Conservation (phyloP, 2,113 vertebrate genomes). For the Dicaeum eximium region DNA sequence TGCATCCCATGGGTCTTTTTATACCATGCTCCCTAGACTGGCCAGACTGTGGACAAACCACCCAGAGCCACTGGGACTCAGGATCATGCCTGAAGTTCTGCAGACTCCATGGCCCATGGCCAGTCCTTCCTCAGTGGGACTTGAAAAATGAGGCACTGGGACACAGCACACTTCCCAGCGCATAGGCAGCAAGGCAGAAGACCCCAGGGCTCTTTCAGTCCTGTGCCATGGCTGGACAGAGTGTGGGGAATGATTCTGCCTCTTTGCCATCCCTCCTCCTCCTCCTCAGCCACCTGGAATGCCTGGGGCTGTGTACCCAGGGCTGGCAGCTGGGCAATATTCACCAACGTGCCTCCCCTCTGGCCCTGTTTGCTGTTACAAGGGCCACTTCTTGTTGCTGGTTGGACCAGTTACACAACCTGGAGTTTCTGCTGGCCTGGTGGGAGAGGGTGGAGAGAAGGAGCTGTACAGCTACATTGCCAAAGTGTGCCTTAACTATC, state of each 20-base stretch:
- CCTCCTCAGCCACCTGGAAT: not conserved
- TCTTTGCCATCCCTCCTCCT: not conserved
- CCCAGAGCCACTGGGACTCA: not conserved
- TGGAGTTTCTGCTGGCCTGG: not conserved
- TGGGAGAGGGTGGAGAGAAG: not conserved
- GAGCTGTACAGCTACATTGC: not conserved
- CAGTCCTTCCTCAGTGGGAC: not conserved
- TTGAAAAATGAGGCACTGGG: not conserved
- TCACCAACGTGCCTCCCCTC: not conserved
- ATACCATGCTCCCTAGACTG: not conserved
- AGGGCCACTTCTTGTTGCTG: not conserved
- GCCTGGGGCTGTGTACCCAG: not conserved
- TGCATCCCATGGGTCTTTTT: not conserved
- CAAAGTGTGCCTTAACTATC: not conserved
- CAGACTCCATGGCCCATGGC: not conserved
- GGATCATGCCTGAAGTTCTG: not conserved
- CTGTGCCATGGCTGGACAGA: rapidly evolving
- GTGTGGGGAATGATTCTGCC: not conserved
- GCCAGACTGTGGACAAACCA: not conserved
- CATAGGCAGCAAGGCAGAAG: not conserved
- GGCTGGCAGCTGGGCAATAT: not conserved
- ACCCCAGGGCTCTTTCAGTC: not conserved
- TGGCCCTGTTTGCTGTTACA: not conserved
- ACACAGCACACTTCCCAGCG: not conserved
- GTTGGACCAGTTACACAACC: not conserved